Percentiles rank a stretch among this genome's conserved stretches.
These are phyloP conservation scores for Mystacides longicornis DNA, from an alignment of 2,888 invertebrate genomes.

Conservation along the genomic window DNA sequence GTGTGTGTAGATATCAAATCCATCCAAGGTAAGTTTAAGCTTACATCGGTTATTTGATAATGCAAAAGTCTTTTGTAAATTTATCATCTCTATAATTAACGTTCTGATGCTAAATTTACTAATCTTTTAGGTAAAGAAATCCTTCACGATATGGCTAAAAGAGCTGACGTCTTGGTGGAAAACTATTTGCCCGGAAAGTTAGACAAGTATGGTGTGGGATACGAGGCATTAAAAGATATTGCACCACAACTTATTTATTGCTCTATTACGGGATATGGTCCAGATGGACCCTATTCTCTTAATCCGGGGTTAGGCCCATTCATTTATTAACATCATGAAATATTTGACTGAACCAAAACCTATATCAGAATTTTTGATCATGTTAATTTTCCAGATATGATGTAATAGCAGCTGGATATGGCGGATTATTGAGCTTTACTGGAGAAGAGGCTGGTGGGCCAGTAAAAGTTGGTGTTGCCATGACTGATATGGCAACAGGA, in stretches of 20 bases:
- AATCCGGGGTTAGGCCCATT: conserved; percentile 70
- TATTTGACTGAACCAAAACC: not conserved
- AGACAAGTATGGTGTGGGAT: conserved; percentile 69
- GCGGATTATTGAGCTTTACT: conserved; percentile 84
- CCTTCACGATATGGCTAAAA: conserved; percentile 61
- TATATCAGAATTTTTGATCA: not conserved
- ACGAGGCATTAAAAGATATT: conserved; percentile 57
- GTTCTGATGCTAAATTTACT: too few relatives aligned
- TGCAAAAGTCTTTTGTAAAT: too few relatives aligned
- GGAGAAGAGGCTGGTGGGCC: conserved; percentile 79
- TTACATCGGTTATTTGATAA: too few relatives aligned
- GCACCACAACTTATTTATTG: conserved; percentile 85
- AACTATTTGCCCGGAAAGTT: conserved; percentile 92
- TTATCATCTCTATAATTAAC: too few relatives aligned
- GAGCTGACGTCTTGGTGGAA: conserved; percentile 85
- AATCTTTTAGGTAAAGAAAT: conserved; percentile 33
- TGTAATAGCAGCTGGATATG: conserved; percentile 88
- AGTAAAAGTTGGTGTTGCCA: conserved; percentile 85
- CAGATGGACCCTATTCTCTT: conserved; percentile 73
- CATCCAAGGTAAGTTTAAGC: conserved; percentile 50
- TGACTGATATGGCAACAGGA: conserved; percentile 90
- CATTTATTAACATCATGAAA: not conserved
- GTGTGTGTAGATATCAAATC: conserved; percentile 78
- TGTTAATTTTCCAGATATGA: conserved; percentile 58
- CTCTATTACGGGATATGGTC: conserved; percentile 89